Evolutionary conservation across 2,888 invertebrate genomes (phyloP).

Genomic region (Hypomecis punctinalis): DNA sequence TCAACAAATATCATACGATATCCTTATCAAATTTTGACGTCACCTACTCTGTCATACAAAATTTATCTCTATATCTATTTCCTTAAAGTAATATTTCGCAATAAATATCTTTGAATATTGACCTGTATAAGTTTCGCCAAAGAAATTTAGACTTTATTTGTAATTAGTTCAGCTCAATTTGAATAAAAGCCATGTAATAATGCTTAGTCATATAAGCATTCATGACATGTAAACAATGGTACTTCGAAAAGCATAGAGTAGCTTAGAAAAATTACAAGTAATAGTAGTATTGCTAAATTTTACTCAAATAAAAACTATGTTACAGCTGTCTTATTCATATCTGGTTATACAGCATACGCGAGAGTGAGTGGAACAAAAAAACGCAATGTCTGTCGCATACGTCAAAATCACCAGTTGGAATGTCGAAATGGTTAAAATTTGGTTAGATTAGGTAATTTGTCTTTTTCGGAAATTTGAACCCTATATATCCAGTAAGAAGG

Average conservation of each 20-base stretch:
- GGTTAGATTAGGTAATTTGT: too few relatives aligned
- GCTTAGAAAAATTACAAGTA: not conserved
- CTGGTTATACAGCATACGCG: too few relatives aligned
- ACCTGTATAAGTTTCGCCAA: not conserved
- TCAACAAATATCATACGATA: slow-evolving; percentile 30
- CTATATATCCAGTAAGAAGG: too few relatives aligned
- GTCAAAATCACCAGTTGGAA: too few relatives aligned
- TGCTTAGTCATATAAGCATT: not conserved
- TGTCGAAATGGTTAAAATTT: too few relatives aligned
- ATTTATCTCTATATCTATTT: not conserved
- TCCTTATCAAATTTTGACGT: slow-evolving; percentile 26
- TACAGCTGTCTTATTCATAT: too few relatives aligned
- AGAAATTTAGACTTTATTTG: not conserved
- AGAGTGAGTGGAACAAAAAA: too few relatives aligned
- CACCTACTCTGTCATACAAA: not conserved
- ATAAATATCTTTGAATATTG: too few relatives aligned
- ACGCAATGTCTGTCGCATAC: too few relatives aligned
- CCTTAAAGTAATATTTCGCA: not conserved
- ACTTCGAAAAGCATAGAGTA: not conserved
- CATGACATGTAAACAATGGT: not conserved
- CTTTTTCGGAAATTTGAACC: too few relatives aligned
- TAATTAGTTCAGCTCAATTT: not conserved
- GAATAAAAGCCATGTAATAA: not conserved
- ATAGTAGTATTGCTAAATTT: too few relatives aligned
- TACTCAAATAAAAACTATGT: too few relatives aligned